Base-by-base conservation (phyloP, 2,888 invertebrate genomes). In the Drosophila lacicola region DNA sequence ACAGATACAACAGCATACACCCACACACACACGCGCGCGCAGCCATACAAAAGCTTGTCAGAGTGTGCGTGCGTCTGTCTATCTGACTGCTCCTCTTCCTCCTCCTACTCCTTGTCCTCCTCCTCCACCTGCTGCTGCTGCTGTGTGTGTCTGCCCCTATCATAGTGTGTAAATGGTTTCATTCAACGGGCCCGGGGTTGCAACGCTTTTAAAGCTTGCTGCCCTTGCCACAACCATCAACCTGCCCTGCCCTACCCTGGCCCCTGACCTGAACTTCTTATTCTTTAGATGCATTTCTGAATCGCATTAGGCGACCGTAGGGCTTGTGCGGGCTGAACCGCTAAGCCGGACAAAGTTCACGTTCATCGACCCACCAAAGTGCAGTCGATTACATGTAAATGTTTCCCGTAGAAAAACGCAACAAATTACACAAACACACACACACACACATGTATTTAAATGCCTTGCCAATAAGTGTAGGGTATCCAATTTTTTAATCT, bases 331-430 rank as follows among this genome's bases (percentile, higher is more conserved):
- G 67, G 64, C 19, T 64, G 56, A 42, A 63, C 57, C 68, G 75
- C 68, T 70, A 78, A 82, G 88, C 85, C 75, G 55, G 67, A 67
- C 79, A 87, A 84, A 84, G 85, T 84, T 82, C 88, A 85, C 73
- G 79, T 74, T 65, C 73, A 84, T 70, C 70, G 70, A 66, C 69
- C 70, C 62, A 60, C 29, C 70, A 33, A 45, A 49, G 45, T 66
- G 74, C 65, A 61, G 54, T 57, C 63, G 79, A 70, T 77, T 74
- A 64, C 66, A 74, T 29, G 70, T 29, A 66, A 79, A 70, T 74
- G 70, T 49, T 51, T 37, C 60, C 53, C 57, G 76, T 64, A 56
- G n/a, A 70, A 57, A 54, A 66, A 56, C 56, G 34, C 62, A 53
- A 19, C 56, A 39, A 37, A 42, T 17, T 51, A 50, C 21, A 55